Base-by-base conservation (phyloP, 2,888 invertebrate species). In the Ochropleura plecta region DNA sequence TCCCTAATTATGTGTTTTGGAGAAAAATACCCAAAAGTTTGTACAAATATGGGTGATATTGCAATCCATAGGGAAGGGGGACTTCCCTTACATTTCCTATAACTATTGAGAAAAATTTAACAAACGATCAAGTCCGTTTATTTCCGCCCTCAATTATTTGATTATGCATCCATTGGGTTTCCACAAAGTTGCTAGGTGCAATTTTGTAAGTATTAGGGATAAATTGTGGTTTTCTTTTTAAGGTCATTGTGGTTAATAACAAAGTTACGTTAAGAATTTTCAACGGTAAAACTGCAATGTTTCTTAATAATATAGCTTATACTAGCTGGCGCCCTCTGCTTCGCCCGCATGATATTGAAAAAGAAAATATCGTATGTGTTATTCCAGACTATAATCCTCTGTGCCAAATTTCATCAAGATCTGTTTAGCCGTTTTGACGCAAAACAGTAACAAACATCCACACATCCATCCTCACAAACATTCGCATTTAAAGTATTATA, bases 1-100 rank as follows among this genome's bases (percentile, higher is more conserved):
- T 76, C 64, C 57, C 76, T 8, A 51, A 51, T 76, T 65, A 44
- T 0, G 1, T 16, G 8, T 65, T 55, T 49, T 55, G 5, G 30
- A 18, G 20, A 49, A 62, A 40, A 76, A 78, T 62, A 30, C 44
- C 30, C 48, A 12, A 14, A 44, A 70, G 44, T 53, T 44, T 14
- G 30, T 16, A 30, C 6, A n/a, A 46, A 51, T 5, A 68, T 6
- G 6, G n/a, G 8, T n/a, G 5, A 46, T 10, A 60, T 46, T 18
- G 6, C 14, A 44, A 49, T 76, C 6, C 1, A 30, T 30, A 30
- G 5, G 46, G 16, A n/a, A 40, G 0, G 59, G 10, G 42, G 8
- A 10, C 3, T 16, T 48, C 18, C 10, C 14, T 20, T 7, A 16
- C 0, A 14, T 62, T 74, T 48, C 51, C 62, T 62, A 40, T 4